Evolutionary conservation across 2,113 vertebrate genomes (phyloP), one percentile per base, ranked within the genome.

Genomic region (Nycticryphes semicollaris): DNA sequence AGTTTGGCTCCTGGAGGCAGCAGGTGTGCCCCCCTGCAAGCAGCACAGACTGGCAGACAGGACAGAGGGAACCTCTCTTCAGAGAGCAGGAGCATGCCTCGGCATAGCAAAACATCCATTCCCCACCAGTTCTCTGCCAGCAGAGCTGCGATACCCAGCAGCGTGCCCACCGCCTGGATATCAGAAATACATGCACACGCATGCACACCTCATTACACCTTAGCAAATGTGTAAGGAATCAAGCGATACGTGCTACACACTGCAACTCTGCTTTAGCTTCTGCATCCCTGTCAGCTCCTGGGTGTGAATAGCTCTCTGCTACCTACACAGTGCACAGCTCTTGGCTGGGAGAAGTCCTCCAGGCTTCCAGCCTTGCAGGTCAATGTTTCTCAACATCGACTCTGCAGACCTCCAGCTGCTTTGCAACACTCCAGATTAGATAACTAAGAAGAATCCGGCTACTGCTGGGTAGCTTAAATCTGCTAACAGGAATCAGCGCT

Each of bases 11-110:
- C 21, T 31, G 57, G 14, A 54, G 18, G 41, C 59, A 89, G 83
- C 21, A 68, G 24, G 25, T 47, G 8, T 23, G 39, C 25, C 20
- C 14, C 39, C 3, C 18, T 22, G 25, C 0, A 0, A 62, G 56
- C n/a, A 67, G 56, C 50, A 59, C 13, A 75, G 79, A 78, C 30
- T 0, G 3, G 74, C 28, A 45, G n/a, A 45, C 31, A 67, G n/a
- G 39, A 47, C 11, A 50, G 31, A 78, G 14, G 7, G 6, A 18
- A 62, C 70, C 37, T 39, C 72, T 53, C 63, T 45, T 41, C 31
- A 57, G 72, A 33, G 31, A 84, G 24, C 6, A 74, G 54, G 57
- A 39, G 15, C 4, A 4, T 4, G 8, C 33, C 86, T 75, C 1
- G 6, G 24, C 35, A 60, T 18, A 86, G 43, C 17, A 83, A 48